Evolutionary conservation across 1,140 invertebrate genomes (phyloP).

Genomic region (Polyergus mexicanus): DNA sequence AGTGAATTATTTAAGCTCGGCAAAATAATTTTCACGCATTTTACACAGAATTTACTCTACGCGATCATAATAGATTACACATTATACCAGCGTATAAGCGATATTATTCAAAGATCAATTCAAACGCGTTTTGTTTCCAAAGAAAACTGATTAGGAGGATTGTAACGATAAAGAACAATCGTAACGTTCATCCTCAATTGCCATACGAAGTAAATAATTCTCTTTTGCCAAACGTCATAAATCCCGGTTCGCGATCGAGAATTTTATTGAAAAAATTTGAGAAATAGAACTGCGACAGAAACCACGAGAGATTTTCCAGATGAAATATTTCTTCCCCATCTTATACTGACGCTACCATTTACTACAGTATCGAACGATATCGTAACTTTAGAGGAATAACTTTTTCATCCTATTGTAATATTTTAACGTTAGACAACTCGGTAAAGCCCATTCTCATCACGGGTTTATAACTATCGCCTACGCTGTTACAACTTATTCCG

Average conservation of each 20-base stretch:
- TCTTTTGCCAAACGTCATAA: background rate
- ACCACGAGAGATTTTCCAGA: background rate
- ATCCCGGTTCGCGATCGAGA: background rate
- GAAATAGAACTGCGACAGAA: background rate
- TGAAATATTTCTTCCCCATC: slow-evolving; percentile 10
- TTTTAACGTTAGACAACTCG: slow-evolving; percentile 1
- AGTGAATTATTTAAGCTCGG: background rate
- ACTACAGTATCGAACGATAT: slow-evolving; percentile 13
- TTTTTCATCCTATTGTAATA: slow-evolving; percentile 46
- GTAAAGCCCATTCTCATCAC: slow-evolving; percentile 8
- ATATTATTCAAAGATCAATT: slow-evolving; percentile 1
- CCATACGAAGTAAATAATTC: background rate
- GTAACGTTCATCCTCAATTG: no score
- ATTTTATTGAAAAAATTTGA: background rate
- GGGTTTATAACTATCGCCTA: background rate
- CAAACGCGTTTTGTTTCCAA: background rate
- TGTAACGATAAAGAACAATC: slow-evolving; percentile 2
- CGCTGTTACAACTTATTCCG: slow-evolving; percentile 20
- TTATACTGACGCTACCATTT: background rate
- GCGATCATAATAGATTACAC: background rate
- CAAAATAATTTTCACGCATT: slow-evolving; percentile 20
- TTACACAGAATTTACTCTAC: slow-evolving; percentile 26
- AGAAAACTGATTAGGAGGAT: background rate
- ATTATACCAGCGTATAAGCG: background rate
- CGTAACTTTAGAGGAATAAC: slow-evolving; percentile 41